Base-by-base conservation (phyloP, 1,140 invertebrate genomes). In the Pogonomyrmex barbatus region DNA sequence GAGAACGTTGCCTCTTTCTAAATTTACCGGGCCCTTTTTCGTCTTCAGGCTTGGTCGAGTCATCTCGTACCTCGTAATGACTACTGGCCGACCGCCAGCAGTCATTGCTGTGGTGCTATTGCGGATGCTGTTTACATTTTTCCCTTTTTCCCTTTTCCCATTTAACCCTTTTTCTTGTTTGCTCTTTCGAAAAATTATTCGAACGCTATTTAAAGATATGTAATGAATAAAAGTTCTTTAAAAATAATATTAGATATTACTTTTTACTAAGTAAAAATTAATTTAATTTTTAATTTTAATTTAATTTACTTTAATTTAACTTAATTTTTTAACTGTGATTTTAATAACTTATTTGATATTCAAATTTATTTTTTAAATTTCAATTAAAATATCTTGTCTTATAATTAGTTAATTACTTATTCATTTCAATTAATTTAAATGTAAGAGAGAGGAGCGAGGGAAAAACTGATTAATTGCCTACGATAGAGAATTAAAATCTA, bases 1-100 rank as follows among this genome's bases (percentile, higher is more conserved):
- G 67, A 79, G 60, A 83, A 62, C 88, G 30, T 90, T 75, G 73
- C 56, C 77, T 82, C 82, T 75, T 62, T 62, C 39, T 68, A 63
- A 76, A 67, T 62, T 58, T 56, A 56, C 9, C 62, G 45, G 33
- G 86, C 78, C 73, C 47, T 68, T 36, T 24, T 67, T 36, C 17
- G 52, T 62, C 30, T 42, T 1, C 24, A 30, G 36, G 1, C 12
- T 89, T 62, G 82, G 42, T 33, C 47, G 47, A 56, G 42, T 75
- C 68, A 83, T 62, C 54, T 47, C 39, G 54, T 36, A 45, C 14
- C n/a, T 73, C 45, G 54, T 73, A 58, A 82, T 82, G 79, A 73
- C 17, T 60, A 4, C 9, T 83, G 79, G 79, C 67, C 30, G 6
- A 24, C 45, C n/a, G 79, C 79, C 79, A 82, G 9, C 67, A 47